Evolutionary conservation across 2,888 invertebrate species (phyloP), one percentile per base, ranked within the genome.

Genomic region (Tipula confusa): DNA sequence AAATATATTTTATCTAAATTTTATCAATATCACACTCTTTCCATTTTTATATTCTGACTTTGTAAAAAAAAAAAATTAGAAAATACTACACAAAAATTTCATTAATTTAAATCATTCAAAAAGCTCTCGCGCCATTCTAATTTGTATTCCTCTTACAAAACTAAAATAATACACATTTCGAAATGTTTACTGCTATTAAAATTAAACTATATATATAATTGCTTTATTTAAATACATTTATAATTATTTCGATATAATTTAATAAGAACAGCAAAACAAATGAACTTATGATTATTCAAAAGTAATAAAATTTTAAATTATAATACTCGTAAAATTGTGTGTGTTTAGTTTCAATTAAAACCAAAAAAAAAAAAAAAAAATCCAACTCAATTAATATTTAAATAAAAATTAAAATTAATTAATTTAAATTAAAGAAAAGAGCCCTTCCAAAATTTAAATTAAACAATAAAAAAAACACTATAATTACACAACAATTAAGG

Each of bases 371-470:
- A 3, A 43, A 43, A 43, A 43, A 43, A 43, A 43, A 43, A 38
- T 38, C 38, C 0, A 38, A 38, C 9, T 38, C 38, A 38, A 38
- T 11, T 38, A 1, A 38, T 38, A 38, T 5, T 43, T n/a, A 43
- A n/a, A 24, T 24, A 64, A 64, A 24, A 64, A 13, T 2, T 24
- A n/a, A 24, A 64, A 64, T 64, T 1, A 64, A 64, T 24, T 64
- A 64, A 64, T 64, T 64, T 64, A 64, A 64, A 64, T 64, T 64
- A 64, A 64, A 64, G 64, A 64, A 64, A 64, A 64, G 64, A 64
- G 64, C 64, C 64, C 64, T 64, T 64, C 64, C 64, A 81, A 81
- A 81, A 31, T 29, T 82, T 82, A 82, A 82, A 29, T 82, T 29
- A 82, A 82, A 82, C n/a, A 3, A n/a, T n/a, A n/a, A n/a, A n/a